A percentile compares a stretch with the other conserved stretches of the same genome.
Evolutionary conservation across 2,888 invertebrate genomes (phyloP).

Genomic region (Acanthopleura granulata): DNA sequence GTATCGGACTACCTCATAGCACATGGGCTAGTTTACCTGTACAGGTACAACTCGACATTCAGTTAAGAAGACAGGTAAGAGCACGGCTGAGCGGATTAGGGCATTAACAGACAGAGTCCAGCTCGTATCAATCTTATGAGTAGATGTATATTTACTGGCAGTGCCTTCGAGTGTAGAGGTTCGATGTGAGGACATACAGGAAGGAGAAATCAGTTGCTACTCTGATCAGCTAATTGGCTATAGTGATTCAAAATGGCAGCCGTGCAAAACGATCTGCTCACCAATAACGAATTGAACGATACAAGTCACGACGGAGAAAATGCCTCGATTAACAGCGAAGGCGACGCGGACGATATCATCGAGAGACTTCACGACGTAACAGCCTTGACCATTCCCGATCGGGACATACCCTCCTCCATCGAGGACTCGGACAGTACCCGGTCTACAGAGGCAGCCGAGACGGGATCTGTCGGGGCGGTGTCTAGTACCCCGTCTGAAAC

Average conservation of each 20-base stretch:
- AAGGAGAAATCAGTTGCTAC: no score
- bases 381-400: conserved; percentile 1
- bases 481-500: not conserved
- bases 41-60: no score
- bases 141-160: no score
- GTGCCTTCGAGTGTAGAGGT: no score
- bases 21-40: no score
- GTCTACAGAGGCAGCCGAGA: conserved; percentile 11
- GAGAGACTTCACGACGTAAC: conserved; percentile 16
- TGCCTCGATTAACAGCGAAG: conserved; percentile 6
- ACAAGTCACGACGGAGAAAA: not conserved
- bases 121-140: no score
- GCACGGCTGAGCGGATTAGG: no score
- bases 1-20: no score
- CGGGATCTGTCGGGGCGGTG: conserved; percentile 8
- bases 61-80: no score
- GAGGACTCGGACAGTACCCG: conserved; percentile 17
- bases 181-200: no score
- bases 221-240: no score
- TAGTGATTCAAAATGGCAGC: conserved; percentile 9
- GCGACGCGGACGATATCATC: not conserved
- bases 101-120: no score
- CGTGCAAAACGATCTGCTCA: not conserved
- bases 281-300: not conserved
- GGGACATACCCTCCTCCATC: conserved; percentile 12